phyloP scores from a whole-genome alignment of 2,797 vertebrate species.

The Sciaenops ocellatus region DNA sequence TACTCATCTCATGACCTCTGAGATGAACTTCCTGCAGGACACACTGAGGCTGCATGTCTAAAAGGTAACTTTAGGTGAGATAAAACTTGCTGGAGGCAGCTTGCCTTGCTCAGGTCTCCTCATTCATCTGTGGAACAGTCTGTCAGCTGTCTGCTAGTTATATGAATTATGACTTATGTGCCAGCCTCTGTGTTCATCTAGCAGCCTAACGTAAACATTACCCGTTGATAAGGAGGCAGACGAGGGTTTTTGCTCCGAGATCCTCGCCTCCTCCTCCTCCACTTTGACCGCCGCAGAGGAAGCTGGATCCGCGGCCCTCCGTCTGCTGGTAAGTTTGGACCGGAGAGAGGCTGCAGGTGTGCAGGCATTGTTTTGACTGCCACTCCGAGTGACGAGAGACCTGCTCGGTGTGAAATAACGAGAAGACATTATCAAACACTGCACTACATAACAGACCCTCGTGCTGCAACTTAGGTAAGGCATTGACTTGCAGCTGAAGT shows the following conservation, averaged over 20 bases:
- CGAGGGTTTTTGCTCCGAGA: conserved; percentile 49
- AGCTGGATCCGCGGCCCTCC: conserved; percentile 5
- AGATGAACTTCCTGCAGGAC: too few relatives aligned
- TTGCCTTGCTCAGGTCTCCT: too few relatives aligned
- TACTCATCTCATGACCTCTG: too few relatives aligned
- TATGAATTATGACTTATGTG: background rate
- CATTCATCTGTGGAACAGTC: background rate
- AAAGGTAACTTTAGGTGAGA: too few relatives aligned
- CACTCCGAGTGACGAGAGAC: conserved; percentile 34
- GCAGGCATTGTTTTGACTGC: background rate
- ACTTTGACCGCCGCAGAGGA: conserved; percentile 71
- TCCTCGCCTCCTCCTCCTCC: conserved; percentile 71
- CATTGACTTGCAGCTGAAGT: conserved; percentile 42
- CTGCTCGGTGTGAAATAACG: conserved; percentile 76
- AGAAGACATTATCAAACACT: conserved; percentile 72
- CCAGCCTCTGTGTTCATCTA: background rate
- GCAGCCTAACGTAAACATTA: conserved; percentile 25
- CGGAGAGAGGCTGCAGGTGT: conserved; percentile 43
- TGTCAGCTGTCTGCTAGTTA: too few relatives aligned
- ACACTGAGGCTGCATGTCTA: too few relatives aligned
- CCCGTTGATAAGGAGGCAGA: conserved; percentile 40
- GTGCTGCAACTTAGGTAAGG: background rate
- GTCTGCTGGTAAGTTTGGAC: conserved; percentile 54
- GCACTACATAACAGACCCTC: conserved; percentile 12
- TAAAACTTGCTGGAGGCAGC: too few relatives aligned